Percentiles rank a stretch among this genome's conserved stretches.
These are phyloP conservation scores for Zoroaster sp. DNA, from an alignment of 53 echinoderm and acorn worm species.

Conservation along the genomic window DNA sequence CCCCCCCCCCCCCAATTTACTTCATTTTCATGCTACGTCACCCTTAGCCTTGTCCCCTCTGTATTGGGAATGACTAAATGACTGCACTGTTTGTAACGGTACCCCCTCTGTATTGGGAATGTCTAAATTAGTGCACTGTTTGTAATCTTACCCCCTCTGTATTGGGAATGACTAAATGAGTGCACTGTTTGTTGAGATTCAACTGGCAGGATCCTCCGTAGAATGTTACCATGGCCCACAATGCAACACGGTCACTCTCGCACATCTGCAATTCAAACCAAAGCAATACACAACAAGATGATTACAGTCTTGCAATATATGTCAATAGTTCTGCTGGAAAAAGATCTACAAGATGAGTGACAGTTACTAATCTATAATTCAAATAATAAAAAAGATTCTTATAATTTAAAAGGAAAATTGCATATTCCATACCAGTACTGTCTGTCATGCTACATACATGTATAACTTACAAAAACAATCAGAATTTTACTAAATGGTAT, in stretches of 20 bases:
- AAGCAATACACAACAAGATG: neutral
- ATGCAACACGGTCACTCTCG: constrained; percentile 70
- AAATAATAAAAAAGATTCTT: too few species aligned
- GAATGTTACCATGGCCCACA: constrained; percentile 94
- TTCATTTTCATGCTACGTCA: too few species aligned
- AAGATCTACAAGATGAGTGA: too few species aligned
- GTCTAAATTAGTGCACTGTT: neutral
- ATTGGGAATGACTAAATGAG: constrained; percentile 79
- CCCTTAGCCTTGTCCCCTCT: too few species aligned
- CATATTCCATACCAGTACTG: too few species aligned
- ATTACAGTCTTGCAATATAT: neutral
- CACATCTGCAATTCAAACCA: constrained; percentile 77
- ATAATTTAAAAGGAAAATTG: too few species aligned
- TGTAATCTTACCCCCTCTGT: constrained; percentile 80
- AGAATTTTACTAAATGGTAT: too few species aligned
- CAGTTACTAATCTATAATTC: too few species aligned
- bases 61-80: neutral
- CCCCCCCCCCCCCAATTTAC: too few species aligned
- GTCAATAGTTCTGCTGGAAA: too few species aligned
- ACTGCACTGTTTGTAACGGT: neutral
- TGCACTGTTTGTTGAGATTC: constrained; percentile 77
- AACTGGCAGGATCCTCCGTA: constrained; percentile 81
- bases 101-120: neutral
- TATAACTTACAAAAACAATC: too few species aligned
- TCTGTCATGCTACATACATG: too few species aligned